A percentile compares a stretch with the other conserved stretches of the same genome.
phyloP scores from a whole-genome alignment of 2,113 vertebrate species.

The Nycticorax nycticorax region DNA sequence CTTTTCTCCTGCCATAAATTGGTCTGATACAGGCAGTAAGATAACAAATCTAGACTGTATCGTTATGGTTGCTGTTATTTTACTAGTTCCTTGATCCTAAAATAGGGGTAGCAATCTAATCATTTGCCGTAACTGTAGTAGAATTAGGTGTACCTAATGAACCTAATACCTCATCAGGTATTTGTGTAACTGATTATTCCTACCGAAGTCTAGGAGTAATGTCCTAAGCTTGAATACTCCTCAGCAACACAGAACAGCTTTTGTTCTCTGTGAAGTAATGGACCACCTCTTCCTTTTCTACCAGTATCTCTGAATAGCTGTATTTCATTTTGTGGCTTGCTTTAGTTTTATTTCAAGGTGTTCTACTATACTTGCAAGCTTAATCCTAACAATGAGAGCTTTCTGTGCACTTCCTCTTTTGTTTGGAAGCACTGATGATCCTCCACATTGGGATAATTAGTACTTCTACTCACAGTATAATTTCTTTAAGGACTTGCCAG shows the following conservation, averaged over 20 bases:
- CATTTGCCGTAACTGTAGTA: not conserved
- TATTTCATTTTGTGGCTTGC: not conserved
- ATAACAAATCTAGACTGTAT: constrained; percentile 44
- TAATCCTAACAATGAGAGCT: not conserved
- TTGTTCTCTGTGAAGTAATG: not conserved
- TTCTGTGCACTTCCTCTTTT: not conserved
- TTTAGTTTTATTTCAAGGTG: not conserved
- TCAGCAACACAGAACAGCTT: not conserved
- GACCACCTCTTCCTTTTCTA: not conserved
- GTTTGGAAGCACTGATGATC: not conserved
- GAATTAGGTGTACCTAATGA: not conserved
- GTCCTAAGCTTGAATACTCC: not conserved
- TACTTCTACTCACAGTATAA: not conserved
- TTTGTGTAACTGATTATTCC: not conserved
- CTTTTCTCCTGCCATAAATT: constrained; percentile 42
- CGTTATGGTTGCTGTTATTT: constrained; percentile 7
- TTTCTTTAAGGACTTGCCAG: not conserved
- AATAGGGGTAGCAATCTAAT: not conserved
- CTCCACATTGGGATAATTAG: not conserved
- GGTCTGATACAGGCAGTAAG: not conserved
- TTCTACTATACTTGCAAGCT: not conserved
- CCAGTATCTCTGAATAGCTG: not conserved
- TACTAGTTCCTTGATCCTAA: constrained; percentile 26
- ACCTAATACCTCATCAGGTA: not conserved
- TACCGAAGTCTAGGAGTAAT: not conserved